Evolutionary conservation across 2,797 vertebrate genomes (phyloP), one percentile per base, ranked within the genome.

Genomic region (Parotocinclus haroldoi): DNA sequence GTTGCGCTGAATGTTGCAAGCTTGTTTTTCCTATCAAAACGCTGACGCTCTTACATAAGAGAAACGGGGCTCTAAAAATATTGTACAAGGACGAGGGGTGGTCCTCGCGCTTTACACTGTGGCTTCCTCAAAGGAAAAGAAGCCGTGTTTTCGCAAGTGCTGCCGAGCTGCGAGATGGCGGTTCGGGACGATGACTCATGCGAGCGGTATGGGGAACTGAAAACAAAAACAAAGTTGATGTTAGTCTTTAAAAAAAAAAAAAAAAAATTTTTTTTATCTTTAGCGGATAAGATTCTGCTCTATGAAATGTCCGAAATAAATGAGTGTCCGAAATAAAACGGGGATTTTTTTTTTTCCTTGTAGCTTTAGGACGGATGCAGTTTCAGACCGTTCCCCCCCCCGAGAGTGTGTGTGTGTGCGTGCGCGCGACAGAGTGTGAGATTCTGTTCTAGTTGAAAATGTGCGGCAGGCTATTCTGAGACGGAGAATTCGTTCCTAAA

Each of bases 401-500:
- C 13, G 8, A 13, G 8, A 5, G 49, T 19, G 50, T 57, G 55
- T 60, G 64, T 69, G n/a, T 55, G 14, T 52, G 18, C 13, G 12
- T 7, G 52, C 68, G 65, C 58, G 19, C 56, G 52, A 71, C 50
- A 53, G 44, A 66, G 61, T 63, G 46, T 64, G 63, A 61, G 58
- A 19, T 54, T 65, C 27, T 64, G 44, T 58, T 66, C 54, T 71
- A 69, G 70, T 73, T 74, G 42, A 73, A 56, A 76, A n/a, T n/a
- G 72, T 64, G 64, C 42, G 14, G 62, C 48, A 48, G 11, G 52
- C 58, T 76, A 75, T 71, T 68, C 72, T 66, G 44, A 55, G 64
- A 18, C 45, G 19, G 66, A 51, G 70, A 69, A 48, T 70, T 73
- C 55, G 42, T 58, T 77, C 79, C 77, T 51, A 70, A 78, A 77